Conservation (phyloP, 2,888 invertebrate genomes). For the Meghimatium bilineatum region DNA sequence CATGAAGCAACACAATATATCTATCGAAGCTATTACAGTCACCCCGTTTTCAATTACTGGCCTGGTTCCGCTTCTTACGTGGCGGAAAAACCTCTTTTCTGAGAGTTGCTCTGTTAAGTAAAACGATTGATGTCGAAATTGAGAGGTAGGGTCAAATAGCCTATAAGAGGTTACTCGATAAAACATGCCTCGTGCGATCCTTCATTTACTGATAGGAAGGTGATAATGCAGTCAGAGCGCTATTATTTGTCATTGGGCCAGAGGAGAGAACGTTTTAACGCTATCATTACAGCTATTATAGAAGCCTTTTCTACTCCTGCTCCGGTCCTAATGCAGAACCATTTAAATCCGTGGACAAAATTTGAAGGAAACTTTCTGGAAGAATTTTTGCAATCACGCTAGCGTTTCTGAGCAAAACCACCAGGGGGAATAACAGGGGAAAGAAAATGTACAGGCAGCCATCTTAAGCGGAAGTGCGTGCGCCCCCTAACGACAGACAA, state of each 20-base stretch:
- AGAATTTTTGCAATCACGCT: slow-evolving; percentile 38
- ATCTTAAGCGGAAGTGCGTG: slow-evolving; percentile 47
- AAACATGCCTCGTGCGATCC: not conserved
- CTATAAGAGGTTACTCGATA: not conserved
- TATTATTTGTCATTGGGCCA: slow-evolving; percentile 36
- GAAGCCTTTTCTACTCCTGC: slow-evolving; percentile 23
- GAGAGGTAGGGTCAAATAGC: slow-evolving; percentile 30
- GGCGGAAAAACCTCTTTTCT: slow-evolving; percentile 28
- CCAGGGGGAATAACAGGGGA: not conserved
- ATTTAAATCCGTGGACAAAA: slow-evolving; percentile 35
- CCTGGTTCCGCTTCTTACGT: not conserved
- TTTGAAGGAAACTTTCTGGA: slow-evolving; percentile 23
- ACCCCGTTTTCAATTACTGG: slow-evolving; percentile 12
- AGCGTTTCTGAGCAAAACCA: slow-evolving; percentile 29
- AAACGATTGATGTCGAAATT: slow-evolving; percentile 19
- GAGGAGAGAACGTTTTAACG: slow-evolving; percentile 15
- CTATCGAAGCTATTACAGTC: slow-evolving; percentile 4
- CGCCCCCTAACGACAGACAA: slow-evolving; percentile 49
- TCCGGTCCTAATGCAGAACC: slow-evolving; percentile 27
- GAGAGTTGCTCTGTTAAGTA: slow-evolving; percentile 21
- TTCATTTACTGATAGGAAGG: slow-evolving; percentile 26
- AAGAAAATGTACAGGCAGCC: slow-evolving; percentile 30
- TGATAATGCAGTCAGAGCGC: slow-evolving; percentile 36
- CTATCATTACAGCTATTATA: slow-evolving; percentile 32
- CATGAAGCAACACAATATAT: not conserved